phyloP scores from a whole-genome alignment of 2,888 invertebrate genomes.

The Stenolophus ochropezus region DNA sequence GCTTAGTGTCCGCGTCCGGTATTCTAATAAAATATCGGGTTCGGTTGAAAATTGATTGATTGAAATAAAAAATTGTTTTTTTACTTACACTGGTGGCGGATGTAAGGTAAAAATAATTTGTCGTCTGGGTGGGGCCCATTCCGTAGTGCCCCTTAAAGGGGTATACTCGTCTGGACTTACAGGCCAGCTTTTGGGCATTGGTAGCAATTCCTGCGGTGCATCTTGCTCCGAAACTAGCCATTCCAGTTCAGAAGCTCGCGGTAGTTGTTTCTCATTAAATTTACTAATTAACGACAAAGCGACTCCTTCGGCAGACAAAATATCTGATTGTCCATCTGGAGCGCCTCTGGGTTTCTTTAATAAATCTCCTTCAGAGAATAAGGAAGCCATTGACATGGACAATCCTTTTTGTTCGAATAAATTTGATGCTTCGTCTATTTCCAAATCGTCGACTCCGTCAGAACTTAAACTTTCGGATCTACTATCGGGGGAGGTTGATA shows the following conservation, averaged over 20 bases:
- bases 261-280: slow-evolving; percentile 85
- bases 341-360: slow-evolving; percentile 71
- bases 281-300: slow-evolving; percentile 85
- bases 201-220: slow-evolving; percentile 85
- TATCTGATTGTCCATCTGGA: slow-evolving; percentile 74
- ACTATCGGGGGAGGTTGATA: slow-evolving; percentile 74
- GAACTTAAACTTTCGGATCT: slow-evolving; percentile 74
- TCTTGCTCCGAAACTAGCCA: slow-evolving; percentile 88
- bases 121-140: slow-evolving; percentile 90
- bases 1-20: too few relatives aligned
- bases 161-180: slow-evolving; percentile 79
- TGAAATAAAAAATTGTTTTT: slow-evolving; percentile 38
- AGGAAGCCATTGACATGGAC: slow-evolving; percentile 79
- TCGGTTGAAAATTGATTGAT: too few relatives aligned
- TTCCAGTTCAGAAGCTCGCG: slow-evolving; percentile 83
- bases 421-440: slow-evolving; percentile 74
- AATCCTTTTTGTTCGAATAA: slow-evolving; percentile 73
- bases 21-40: too few relatives aligned
- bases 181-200: slow-evolving; percentile 83
- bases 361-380: slow-evolving; percentile 77
- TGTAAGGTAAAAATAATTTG: slow-evolving; percentile 89
- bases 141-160: slow-evolving; percentile 82
- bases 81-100: slow-evolving; percentile 79
- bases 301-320: slow-evolving; percentile 85
- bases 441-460: slow-evolving; percentile 75